Conservation (phyloP, 2,797 vertebrate species). For the Chiroxiphia lanceolata region DNA sequence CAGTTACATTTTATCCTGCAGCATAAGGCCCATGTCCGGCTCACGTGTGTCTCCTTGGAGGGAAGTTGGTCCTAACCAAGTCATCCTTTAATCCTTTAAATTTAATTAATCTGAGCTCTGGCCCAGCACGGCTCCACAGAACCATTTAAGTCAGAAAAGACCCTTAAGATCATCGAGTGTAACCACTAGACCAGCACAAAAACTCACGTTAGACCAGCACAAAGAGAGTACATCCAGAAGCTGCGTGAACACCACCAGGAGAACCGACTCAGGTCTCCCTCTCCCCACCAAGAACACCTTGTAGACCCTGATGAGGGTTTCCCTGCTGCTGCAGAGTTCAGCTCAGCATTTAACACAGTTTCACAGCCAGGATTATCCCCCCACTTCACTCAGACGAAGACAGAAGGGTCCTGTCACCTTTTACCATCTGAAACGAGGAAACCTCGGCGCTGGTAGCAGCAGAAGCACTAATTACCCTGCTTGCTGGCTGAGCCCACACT, state of each 20-base stretch:
- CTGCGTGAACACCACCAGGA: neutral
- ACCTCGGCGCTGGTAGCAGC: neutral
- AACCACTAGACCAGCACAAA: neutral
- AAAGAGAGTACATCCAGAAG: neutral
- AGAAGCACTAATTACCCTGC: neutral
- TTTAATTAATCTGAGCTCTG: neutral
- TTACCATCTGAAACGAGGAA: neutral
- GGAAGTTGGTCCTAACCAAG: neutral
- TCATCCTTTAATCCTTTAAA: neutral
- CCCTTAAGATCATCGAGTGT: neutral
- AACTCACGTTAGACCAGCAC: neutral
- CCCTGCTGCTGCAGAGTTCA: neutral
- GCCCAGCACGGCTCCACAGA: rapidly evolving
- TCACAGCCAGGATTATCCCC: neutral
- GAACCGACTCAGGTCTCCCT: neutral
- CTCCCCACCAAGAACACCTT: neutral
- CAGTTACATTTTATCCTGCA: neutral
- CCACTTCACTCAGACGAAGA: neutral
- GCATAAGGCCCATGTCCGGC: rapidly evolving
- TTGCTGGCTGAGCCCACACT: neutral
- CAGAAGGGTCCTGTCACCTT: neutral
- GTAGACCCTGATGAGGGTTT: neutral
- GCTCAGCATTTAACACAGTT: neutral
- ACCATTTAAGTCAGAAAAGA: neutral
- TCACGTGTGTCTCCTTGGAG: rapidly evolving